Conservation (phyloP, 2,888 invertebrate genomes). For the Nemotelus pantherinus region DNA sequence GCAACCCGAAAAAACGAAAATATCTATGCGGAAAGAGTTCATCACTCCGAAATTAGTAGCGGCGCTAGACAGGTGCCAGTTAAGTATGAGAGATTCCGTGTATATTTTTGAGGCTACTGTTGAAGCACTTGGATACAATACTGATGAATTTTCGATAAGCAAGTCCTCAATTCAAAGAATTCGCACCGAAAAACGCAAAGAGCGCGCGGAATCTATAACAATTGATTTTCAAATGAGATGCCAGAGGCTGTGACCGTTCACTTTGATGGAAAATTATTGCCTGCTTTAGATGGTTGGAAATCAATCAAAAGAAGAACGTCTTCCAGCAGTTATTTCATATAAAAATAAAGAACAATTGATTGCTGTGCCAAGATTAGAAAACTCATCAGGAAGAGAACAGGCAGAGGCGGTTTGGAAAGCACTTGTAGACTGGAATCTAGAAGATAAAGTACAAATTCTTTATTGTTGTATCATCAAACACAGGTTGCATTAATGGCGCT, state of each 20-base stretch:
- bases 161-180: conserved; percentile 38
- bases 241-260: conserved; percentile 56
- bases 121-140: conserved; percentile 53
- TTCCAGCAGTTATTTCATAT: conserved; percentile 59
- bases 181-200: conserved; percentile 55
- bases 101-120: conserved; percentile 53
- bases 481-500: too few species aligned
- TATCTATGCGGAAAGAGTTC: conserved; percentile 10
- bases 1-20: not conserved
- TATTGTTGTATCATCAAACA: too few species aligned
- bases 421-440: conserved; percentile 1
- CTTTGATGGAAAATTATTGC: conserved; percentile 57
- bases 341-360: conserved; percentile 54
- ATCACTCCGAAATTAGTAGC: conserved; percentile 41
- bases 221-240: conserved; percentile 55
- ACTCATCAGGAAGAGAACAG: conserved; percentile 1
- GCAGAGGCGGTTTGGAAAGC: too few species aligned
- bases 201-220: conserved; percentile 54
- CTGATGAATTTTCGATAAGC: conserved; percentile 55
- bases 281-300: conserved; percentile 44
- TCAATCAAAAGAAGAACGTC: conserved; percentile 55
- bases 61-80: conserved; percentile 51
- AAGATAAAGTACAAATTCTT: not conserved
- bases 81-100: conserved; percentile 52
- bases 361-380: conserved; percentile 55